phyloP scores from a whole-genome alignment of 2,113 vertebrate genomes.

The Fregata magnificens region DNA sequence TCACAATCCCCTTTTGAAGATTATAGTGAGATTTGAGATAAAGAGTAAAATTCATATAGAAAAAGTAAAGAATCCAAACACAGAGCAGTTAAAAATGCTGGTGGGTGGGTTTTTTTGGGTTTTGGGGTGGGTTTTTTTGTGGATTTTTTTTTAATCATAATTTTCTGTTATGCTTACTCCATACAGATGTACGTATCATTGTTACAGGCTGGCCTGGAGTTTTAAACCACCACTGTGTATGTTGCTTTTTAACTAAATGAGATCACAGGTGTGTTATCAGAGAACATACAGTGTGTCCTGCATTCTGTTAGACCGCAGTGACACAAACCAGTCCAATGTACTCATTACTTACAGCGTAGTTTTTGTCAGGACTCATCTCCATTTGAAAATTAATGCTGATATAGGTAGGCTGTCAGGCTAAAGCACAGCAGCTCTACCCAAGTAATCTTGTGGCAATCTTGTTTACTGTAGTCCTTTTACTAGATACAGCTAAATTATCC shows the following conservation, averaged over 20 bases:
- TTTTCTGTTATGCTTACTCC: neutral
- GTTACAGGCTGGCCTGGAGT: neutral
- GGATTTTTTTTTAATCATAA: neutral
- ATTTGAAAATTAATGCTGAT: neutral
- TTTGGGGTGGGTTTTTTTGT: too few relatives aligned
- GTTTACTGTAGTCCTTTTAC: neutral
- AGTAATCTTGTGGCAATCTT: neutral
- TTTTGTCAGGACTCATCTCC: neutral
- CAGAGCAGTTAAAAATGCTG: neutral
- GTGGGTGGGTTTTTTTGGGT: too few relatives aligned
- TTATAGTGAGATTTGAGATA: neutral
- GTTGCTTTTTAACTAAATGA: neutral
- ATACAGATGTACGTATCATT: rapidly evolving
- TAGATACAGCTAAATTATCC: neutral
- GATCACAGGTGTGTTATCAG: neutral
- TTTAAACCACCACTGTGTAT: neutral
- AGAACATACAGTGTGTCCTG: neutral
- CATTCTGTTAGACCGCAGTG: neutral
- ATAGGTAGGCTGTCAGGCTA: neutral
- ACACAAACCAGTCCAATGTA: rapidly evolving
- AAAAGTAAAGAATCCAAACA: neutral
- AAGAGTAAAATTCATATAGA: neutral
- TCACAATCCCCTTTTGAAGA: neutral
- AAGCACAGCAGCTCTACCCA: neutral
- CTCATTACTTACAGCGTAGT: neutral